These are phyloP conservation scores for Gymnobelideus leadbeateri DNA, from an alignment of 2,113 vertebrate species.

Conservation along the genomic window DNA sequence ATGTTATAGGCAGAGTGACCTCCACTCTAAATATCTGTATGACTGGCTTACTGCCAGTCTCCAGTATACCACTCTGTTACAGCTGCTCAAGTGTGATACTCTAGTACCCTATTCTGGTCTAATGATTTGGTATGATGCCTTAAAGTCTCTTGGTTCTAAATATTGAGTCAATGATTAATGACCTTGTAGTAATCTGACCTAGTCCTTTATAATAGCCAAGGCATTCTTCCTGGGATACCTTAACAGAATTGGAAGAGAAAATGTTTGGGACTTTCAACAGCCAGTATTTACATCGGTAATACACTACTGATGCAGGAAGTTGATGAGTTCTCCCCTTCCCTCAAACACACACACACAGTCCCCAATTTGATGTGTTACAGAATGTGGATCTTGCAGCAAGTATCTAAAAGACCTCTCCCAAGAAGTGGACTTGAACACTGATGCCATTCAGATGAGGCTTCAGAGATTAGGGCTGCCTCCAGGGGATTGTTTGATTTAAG, in stretches of 20 bases:
- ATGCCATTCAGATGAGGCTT: too few relatives aligned
- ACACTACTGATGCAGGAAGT: neutral
- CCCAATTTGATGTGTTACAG: neutral
- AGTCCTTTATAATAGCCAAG: neutral
- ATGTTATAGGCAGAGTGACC: too few relatives aligned
- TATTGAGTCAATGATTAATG: too few relatives aligned
- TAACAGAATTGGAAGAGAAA: neutral
- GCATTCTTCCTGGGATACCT: neutral
- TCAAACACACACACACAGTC: neutral
- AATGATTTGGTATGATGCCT: too few relatives aligned
- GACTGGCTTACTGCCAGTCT: too few relatives aligned
- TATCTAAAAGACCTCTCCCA: neutral
- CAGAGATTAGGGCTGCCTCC: too few relatives aligned
- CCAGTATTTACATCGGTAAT: neutral
- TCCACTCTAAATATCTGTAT: too few relatives aligned
- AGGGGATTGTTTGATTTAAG: too few relatives aligned
- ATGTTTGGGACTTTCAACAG: neutral
- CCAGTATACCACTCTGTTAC: too few relatives aligned
- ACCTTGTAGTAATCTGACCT: neutral
- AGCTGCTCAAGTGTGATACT: too few relatives aligned
- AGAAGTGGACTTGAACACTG: neutral
- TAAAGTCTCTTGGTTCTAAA: too few relatives aligned
- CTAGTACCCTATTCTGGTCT: too few relatives aligned
- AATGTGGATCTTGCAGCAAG: neutral
- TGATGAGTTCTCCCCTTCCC: neutral